Evolutionary conservation across 64 coral and sea anemone species (phyloP).

Genomic region (Catalaphyllia jardinei): DNA sequence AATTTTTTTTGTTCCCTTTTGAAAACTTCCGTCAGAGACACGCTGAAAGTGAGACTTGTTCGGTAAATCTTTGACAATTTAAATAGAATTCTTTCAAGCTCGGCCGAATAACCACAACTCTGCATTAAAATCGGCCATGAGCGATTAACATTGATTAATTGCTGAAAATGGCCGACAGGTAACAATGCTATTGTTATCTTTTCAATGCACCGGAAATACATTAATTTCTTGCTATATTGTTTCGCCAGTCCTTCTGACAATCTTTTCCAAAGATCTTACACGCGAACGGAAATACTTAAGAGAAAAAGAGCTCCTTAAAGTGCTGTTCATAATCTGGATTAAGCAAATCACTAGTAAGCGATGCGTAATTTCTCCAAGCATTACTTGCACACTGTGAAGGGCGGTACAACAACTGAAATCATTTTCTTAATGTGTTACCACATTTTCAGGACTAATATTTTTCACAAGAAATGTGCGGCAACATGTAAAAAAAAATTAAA

Average conservation of each 20-base stretch:
- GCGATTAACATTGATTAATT: neutral
- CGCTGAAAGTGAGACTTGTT: neutral
- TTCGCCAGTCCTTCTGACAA: neutral
- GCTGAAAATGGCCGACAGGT: neutral
- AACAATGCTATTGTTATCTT: neutral
- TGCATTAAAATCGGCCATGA: neutral
- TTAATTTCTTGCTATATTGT: neutral
- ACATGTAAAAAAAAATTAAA: no score
- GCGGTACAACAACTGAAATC: no score
- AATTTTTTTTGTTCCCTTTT: neutral
- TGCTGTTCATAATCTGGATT: neutral
- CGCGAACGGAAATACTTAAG: no score
- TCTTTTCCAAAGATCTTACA: no score
- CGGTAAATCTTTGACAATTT: neutral
- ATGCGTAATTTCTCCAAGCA: neutral
- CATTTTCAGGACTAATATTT: no score
- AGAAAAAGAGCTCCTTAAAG: no score
- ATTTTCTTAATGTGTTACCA: no score
- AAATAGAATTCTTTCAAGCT: neutral
- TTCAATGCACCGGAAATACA: neutral
- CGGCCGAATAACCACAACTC: neutral
- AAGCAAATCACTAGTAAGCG: neutral
- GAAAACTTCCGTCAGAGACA: neutral
- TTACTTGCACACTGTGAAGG: neutral
- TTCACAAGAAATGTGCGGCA: no score